Evolutionary conservation across 1,140 invertebrate genomes (phyloP), one percentile per base, ranked within the genome.

Genomic region (Aricia agestis): DNA sequence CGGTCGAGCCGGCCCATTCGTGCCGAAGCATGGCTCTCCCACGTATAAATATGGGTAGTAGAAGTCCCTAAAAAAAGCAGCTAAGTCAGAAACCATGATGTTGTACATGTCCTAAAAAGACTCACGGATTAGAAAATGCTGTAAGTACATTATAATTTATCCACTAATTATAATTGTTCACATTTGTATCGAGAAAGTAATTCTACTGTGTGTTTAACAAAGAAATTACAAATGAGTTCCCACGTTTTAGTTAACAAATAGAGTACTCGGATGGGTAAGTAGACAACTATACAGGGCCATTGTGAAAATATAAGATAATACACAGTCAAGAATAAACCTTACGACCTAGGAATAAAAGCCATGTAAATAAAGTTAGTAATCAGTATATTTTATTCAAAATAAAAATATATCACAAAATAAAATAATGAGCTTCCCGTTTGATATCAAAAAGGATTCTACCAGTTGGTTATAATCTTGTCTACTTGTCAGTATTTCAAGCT

Each of bases 241-340:
- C 74, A 75, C 74, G 74, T 75, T 68, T 75, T 75, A 75, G 58
- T 72, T 75, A 75, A 65, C 59, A 70, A 75, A 72, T 42, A 70
- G 68, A 66, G 61, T 75, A 67, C 65, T 71, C 61, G 61, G 61
- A 25, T 63, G 59, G 59, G 59, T 63, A 63, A 63, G 19, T 63
- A 63, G 59, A 63, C 58, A 18, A 59, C 45, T 52, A 52, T 52
- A 52, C 19, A 59, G 18, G 17, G n/a, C 58, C 19, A 63, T 63
- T 63, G 59, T 63, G 17, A 1, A 19, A 59, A 63, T 19, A 6
- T 52, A 13, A 52, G 0, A 25, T 25, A 52, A 9, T 52, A 52
- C 45, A 4, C 9, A 7, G 36, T 36, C 5, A 36, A 36, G 6
- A 36, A 36, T 36, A 36, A 36, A 36, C 36, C 36, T 36, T 36